Evolutionary conservation across 2,888 invertebrate species (phyloP).

Genomic region (Zootermopsis nevadensis): DNA sequence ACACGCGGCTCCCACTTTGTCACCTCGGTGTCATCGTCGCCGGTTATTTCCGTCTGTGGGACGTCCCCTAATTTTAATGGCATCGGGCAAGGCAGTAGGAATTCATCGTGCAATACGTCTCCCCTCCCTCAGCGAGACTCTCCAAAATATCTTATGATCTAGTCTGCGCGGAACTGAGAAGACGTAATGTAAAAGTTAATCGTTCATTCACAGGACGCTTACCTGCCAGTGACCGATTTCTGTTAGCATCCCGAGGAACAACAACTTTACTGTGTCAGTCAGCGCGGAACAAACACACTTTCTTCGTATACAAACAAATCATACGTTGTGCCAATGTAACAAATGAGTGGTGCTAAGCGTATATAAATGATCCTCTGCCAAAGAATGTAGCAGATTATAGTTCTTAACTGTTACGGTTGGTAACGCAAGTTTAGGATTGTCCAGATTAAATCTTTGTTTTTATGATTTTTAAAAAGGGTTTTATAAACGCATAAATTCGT

Average conservation of each 20-base stretch:
- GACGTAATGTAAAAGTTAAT: neutral
- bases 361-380: neutral
- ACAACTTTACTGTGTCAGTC: neutral
- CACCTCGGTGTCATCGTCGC: conserved; percentile 43
- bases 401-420: neutral
- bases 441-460: too few species aligned
- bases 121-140: neutral
- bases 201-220: neutral
- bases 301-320: neutral
- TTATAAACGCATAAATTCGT: neutral
- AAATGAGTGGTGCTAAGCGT: neutral
- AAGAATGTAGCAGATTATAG: neutral
- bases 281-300: neutral
- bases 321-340: neutral
- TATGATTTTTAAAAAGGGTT: too few species aligned
- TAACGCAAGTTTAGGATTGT: neutral
- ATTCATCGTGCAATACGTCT: neutral
- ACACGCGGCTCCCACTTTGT: conserved; percentile 40
- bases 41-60: conserved; percentile 45
- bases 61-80: conserved; percentile 39
- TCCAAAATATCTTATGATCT: conserved; percentile 14
- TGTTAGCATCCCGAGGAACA: neutral
- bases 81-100: neutral
- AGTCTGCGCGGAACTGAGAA: neutral
- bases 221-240: neutral